Base-by-base conservation (phyloP, 1,140 invertebrate species). In the Littorina saxatilis region DNA sequence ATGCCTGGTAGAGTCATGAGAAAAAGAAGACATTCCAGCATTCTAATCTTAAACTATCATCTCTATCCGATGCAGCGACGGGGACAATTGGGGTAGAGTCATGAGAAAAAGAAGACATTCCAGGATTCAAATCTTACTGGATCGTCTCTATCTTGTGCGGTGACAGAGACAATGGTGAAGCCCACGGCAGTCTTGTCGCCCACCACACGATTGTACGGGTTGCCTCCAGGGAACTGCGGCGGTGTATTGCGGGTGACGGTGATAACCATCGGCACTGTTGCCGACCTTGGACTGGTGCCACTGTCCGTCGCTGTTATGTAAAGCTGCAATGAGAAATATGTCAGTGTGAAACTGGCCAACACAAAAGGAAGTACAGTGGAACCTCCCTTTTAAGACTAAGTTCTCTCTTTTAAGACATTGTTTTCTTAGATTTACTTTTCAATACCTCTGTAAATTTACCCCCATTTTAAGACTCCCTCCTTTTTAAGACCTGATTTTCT, bases 161-260 rank as follows among this genome's bases (percentile, higher is more conserved):
- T 47, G 1, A 85, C 87, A 5, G 79, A 82, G 7, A 88, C 2
- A 29, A 89, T 80, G 1, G 80, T 75, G 20, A 17, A 68, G 17
- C 83, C 85, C 7, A 87, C 50, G 7, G 77, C 61, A 32, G 63
- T 20, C 43, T 86, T 55, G 20, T 85, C 82, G 27, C 82, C 66
- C 0, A 76, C 40, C 5, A 17, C 23, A 23, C 39, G n/a, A 17
- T 52, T 20, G 32, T 81, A 80, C 32, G 27, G 20, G 55, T 23
- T 17, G 0, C 15, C 27, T 1, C 29, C 7, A 17, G 39, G 20
- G 74, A 86, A 87, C 11, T 37, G 35, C 47, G 87, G 88, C 3
- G 79, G 32, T 32, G 74, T 72, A 83, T 89, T 90, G 72, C 88
- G 84, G 15, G 52, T 58, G 7, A 90, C 87, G 55, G 55, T 85